These are phyloP conservation scores for Bufo gargarizans DNA, from an alignment of 2,113 vertebrate genomes.

Conservation along the genomic window DNA sequence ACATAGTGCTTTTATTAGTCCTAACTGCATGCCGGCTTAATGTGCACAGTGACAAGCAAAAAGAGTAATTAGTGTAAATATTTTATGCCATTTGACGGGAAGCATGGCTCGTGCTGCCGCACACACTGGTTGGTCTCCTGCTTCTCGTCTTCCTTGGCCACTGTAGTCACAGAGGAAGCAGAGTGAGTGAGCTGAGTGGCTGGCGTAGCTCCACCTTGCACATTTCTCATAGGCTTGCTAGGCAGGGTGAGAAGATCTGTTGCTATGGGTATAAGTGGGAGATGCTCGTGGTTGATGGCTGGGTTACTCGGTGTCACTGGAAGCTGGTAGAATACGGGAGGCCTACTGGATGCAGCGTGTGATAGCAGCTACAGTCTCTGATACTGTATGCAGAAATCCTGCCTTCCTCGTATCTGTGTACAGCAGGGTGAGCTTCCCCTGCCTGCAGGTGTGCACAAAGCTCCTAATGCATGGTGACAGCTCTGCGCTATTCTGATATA, in stretches of 20 bases:
- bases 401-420: not conserved
- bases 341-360: slow-evolving; percentile 20
- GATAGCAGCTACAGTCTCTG: not conserved
- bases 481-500: not conserved
- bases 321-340: slow-evolving; percentile 33
- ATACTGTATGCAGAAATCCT: not conserved
- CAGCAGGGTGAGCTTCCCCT: not conserved
- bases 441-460: not conserved
- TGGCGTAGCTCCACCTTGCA: slow-evolving; percentile 29
- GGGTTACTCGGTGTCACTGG: slow-evolving; percentile 49
- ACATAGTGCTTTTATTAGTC: slow-evolving; percentile 53
- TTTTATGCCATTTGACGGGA: slow-evolving; percentile 48
- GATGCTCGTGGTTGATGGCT: slow-evolving; percentile 50
- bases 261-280: slow-evolving; percentile 44
- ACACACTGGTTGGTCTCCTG: slow-evolving; percentile 10
- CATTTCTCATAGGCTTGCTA: slow-evolving; percentile 47
- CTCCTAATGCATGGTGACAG: not conserved
- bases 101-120: slow-evolving; percentile 28
- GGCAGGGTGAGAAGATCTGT: slow-evolving; percentile 41
- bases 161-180: slow-evolving; percentile 39
- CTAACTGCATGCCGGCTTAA: slow-evolving; percentile 51
- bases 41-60: slow-evolving; percentile 53
- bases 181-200: slow-evolving; percentile 43
- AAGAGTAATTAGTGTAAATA: slow-evolving; percentile 52
- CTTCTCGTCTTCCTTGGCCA: slow-evolving; percentile 38